Base-by-base conservation (phyloP, 35 echinoderm and acorn worm species). In the Ophiothrix spiculata region DNA sequence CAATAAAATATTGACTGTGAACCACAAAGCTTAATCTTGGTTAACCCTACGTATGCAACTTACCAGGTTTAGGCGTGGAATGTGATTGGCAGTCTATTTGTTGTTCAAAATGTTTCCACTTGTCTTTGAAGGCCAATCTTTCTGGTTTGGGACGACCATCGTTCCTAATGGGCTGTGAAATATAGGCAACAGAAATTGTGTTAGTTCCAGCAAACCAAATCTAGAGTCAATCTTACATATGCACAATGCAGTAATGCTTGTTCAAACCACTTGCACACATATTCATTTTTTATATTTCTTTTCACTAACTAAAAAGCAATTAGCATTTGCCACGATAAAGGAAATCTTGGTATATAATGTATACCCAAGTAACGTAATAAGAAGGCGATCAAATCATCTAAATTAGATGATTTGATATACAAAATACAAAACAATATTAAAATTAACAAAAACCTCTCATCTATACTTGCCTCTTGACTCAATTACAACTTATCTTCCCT, bases 101-200 rank as follows among this genome's bases (percentile, higher is more conserved):
- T 76, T 93, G 82, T 81, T 97, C 94, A 85, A 97, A 97, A 3
- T 84, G 80, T 69, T 97, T 92, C 94, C 94, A 97, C 75, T 97
- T 97, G 60, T 97, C 94, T 81, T 90, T 93, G 81, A 97, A 97
- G 32, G 87, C 94, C 39, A 97, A 54, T 32, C 78, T 83, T 39
- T 90, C 91, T 0, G 94, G 94, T 75, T 91, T 8, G 46, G 86
- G 88, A 34, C 80, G 80, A 15, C 39, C 64, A 6, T 39, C 79
- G 19, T 40, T 54, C 29, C 60, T 6, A 25, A 69, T 69, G 17
- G 60, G 23, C 60, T 69, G 60, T 21, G 21, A 54, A 21, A 54
- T 11, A 54, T 11, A 83, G 77, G 17, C n/a, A n/a, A n/a, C n/a
- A n/a, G n/a, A n/a, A n/a, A n/a, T n/a, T n/a, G n/a, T n/a, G n/a